Conservation (phyloP, 1,140 invertebrate genomes). For the Radopholus similis region DNA sequence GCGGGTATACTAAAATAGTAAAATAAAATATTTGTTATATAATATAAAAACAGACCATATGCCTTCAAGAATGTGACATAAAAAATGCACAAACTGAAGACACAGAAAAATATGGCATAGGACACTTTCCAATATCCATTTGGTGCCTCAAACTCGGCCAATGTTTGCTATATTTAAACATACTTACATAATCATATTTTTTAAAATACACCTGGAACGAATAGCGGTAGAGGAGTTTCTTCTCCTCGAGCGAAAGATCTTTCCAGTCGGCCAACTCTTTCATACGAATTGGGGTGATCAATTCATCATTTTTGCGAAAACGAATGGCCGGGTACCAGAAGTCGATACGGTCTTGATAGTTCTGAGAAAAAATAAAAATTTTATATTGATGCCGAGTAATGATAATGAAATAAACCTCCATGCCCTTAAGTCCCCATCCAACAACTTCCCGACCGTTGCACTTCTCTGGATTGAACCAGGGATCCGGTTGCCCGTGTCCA, state of each 20-base stretch:
- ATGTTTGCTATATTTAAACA: no score
- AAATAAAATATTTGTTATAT: neutral
- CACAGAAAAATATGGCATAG: slow-evolving; percentile 27
- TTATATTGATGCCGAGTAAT: neutral
- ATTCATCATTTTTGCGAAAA: slow-evolving; percentile 57
- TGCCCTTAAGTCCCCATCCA: slow-evolving; percentile 48
- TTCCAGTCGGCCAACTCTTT: slow-evolving; percentile 59
- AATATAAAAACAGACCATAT: slow-evolving; percentile 40
- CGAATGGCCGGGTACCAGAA: slow-evolving; percentile 59
- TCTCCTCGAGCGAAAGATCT: slow-evolving; percentile 49
- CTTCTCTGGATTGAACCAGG: slow-evolving; percentile 57
- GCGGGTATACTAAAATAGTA: slow-evolving; percentile 47
- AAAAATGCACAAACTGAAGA: slow-evolving; percentile 36
- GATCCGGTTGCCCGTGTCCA: neutral
- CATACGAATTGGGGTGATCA: slow-evolving; percentile 42
- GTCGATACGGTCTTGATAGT: slow-evolving; percentile 53
- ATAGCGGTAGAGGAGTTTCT: slow-evolving; percentile 58
- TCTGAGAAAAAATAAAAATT: slow-evolving; percentile 34
- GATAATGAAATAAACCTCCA: slow-evolving; percentile 41
- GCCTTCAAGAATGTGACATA: slow-evolving; percentile 52
- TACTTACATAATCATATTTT: neutral
- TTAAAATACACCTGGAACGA: slow-evolving; percentile 25
- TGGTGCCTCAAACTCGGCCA: slow-evolving; percentile 57
- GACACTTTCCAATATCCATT: slow-evolving; percentile 55
- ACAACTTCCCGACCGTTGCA: slow-evolving; percentile 54